Evolutionary conservation across 2,888 invertebrate species (phyloP).

Genomic region (Lepeophtheirus nordmannii): DNA sequence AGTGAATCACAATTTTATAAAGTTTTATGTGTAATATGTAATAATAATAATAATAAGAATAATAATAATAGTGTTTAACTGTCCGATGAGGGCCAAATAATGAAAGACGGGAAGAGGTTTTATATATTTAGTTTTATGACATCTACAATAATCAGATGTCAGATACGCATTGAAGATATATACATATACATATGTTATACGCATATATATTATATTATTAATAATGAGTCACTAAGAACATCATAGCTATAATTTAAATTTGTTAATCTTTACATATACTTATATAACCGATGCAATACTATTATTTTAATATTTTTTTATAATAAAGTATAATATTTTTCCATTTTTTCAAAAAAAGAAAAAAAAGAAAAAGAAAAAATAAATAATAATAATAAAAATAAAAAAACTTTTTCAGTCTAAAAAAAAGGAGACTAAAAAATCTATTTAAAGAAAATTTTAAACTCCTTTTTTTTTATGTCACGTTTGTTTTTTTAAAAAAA

Average conservation of each 20-base stretch:
- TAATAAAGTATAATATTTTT: background rate
- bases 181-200: too few relatives aligned
- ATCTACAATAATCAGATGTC: conserved; percentile 3
- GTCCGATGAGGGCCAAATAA: background rate
- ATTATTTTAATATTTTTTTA: too few relatives aligned
- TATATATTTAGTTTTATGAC: conserved; percentile 5
- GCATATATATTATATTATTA: too few relatives aligned
- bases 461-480: conserved; percentile 2
- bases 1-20: conserved; percentile 4
- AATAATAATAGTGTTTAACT: background rate
- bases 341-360: background rate
- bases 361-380: background rate
- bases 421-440: conserved; percentile 4
- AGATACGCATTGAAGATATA: too few relatives aligned
- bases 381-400: conserved; percentile 2
- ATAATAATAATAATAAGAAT: background rate
- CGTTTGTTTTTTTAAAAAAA: conserved; percentile 5
- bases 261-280: too few relatives aligned
- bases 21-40: background rate
- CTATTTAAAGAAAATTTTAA: background rate
- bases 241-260: too few relatives aligned
- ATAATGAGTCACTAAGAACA: too few relatives aligned
- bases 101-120: conserved; percentile 4
- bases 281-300: too few relatives aligned
- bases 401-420: background rate